phyloP scores from a whole-genome alignment of 2,888 invertebrate genomes.

The Nephrotoma flavescens region DNA sequence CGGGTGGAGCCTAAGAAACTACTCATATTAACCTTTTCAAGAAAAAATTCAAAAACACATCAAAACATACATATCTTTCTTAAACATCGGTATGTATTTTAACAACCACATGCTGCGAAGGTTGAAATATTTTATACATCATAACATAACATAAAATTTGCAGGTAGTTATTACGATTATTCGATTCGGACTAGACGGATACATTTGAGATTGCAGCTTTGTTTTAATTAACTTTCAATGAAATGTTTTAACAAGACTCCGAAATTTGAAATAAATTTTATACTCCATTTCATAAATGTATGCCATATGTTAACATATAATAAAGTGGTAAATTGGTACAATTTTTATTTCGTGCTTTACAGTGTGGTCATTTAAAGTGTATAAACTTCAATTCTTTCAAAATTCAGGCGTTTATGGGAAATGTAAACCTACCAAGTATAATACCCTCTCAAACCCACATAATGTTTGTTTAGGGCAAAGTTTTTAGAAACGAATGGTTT shows the following conservation, averaged over 20 bases:
- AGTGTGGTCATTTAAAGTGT: too few species aligned
- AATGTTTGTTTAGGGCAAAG: too few species aligned
- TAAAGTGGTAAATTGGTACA: neutral
- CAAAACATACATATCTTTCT: neutral
- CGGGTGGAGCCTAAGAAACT: too few species aligned
- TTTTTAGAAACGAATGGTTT: too few species aligned
- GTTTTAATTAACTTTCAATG: neutral
- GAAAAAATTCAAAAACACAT: neutral
- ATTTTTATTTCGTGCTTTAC: neutral
- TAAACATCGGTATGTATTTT: neutral
- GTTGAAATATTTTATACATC: neutral
- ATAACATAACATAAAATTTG: neutral
- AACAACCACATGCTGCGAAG: neutral
- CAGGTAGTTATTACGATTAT: neutral
- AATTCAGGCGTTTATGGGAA: too few species aligned
- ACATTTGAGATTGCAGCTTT: neutral
- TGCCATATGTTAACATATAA: neutral
- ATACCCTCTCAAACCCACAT: too few species aligned
- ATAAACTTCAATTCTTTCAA: too few species aligned
- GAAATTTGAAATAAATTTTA: neutral
- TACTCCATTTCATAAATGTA: neutral
- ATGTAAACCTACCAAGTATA: too few species aligned
- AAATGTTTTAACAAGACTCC: neutral
- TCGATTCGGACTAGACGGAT: neutral
- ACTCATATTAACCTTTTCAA: too few species aligned